Conservation (phyloP, 2,113 vertebrate species). For the Halichoerus grypus region DNA sequence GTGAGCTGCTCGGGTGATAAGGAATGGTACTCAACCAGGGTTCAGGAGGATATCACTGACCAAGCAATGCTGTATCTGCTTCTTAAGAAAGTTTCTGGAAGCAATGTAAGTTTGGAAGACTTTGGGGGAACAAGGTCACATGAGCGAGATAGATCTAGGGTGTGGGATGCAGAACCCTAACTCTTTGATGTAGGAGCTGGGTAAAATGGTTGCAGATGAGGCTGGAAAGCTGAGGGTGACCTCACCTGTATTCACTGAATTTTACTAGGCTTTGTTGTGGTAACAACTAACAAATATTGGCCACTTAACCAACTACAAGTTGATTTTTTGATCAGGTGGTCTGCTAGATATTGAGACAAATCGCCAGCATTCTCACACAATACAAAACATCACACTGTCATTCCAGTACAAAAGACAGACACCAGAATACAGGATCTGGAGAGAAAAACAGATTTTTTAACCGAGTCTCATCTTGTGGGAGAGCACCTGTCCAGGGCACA, state of each 20-base stretch:
- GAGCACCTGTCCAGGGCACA: not conserved
- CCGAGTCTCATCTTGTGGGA: not conserved
- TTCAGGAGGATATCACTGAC: not conserved
- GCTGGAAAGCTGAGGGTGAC: too few species aligned
- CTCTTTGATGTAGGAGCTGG: not conserved
- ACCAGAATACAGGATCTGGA: not conserved
- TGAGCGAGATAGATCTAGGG: accelerated
- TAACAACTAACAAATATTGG: not conserved
- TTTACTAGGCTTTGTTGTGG: not conserved
- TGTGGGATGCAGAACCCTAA: not conserved
- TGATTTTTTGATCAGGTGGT: not conserved
- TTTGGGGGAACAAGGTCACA: accelerated
- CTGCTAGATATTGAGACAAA: not conserved
- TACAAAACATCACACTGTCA: not conserved
- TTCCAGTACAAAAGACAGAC: not conserved
- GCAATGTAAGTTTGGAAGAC: not conserved
- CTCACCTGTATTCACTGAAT: not conserved
- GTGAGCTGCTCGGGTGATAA: not conserved
- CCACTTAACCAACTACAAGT: not conserved
- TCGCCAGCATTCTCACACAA: not conserved
- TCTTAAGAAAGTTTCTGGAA: not conserved
- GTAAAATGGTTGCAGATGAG: not conserved
- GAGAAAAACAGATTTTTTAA: not conserved
- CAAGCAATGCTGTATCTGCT: accelerated
- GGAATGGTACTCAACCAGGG: too few species aligned